Base-by-base conservation (phyloP, 1,140 invertebrate genomes). In the Nasonia giraulti region DNA sequence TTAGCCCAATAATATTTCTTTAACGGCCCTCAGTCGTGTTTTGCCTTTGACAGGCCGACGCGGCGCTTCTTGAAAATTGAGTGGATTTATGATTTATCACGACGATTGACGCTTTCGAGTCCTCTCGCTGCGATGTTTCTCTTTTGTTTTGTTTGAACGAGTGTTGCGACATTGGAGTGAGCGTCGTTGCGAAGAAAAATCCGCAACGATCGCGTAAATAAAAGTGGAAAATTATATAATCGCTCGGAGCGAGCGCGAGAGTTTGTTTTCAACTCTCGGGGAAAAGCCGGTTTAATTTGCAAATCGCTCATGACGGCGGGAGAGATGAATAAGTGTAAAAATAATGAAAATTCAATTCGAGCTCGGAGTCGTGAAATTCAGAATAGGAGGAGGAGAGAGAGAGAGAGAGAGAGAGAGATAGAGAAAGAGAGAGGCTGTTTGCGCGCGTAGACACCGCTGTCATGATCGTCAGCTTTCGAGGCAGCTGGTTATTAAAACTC, bases 401-500 rank as follows among this genome's bases (percentile, higher is more conserved):
- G 40, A 37, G 33, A 37, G 33, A 37, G 33, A 66, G 33, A 78
- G 33, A 74, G 31, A 37, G 10, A 37, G 31, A 74, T 37, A 40
- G 33, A 74, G 31, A 74, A 37, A 74, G 37, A 73, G 76, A 79
- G 62, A 33, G 77, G 14, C 79, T 81, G 79, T 81, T 80, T 85
- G 79, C 68, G 77, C 40, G 68, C 44, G 68, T 74, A 85, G 85
- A 76, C 47, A 82, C 79, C 33, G 55, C 79, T 76, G 79, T 78
- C 71, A 86, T 79, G 76, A 84, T 82, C 80, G 37, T 79, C 79
- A 81, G 75, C 80, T 84, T 82, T 82, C 69, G 55, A 78, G 74
- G 82, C 83, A 82, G 83, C 68, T 74, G 83, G 76, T 84, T 87
- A 85, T 87, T 87, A 87, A 87, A 87, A 87, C 79, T 87, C 71